Evolutionary conservation across 2,113 vertebrate species (phyloP), one percentile per base, ranked within the genome.

Genomic region (Pelobates fuscus): DNA sequence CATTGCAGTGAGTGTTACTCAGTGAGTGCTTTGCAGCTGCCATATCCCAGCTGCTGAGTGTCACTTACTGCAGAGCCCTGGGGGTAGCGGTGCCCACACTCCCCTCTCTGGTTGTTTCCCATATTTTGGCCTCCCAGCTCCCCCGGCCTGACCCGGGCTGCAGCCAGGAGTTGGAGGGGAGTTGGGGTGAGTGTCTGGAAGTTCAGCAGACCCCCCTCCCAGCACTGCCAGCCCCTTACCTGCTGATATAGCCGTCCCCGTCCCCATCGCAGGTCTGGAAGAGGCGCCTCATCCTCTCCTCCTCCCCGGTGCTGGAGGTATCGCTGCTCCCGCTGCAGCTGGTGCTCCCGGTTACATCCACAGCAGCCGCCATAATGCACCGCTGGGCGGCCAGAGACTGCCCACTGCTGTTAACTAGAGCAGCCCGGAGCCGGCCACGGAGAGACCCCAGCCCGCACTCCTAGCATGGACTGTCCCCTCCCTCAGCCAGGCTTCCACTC

Each of bases 251-350:
- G 4, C 92, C 89, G 60, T 93, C 90, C 1, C 91, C 89, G 66
- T 93, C 91, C 23, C 91, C 91, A 77, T 93, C 91, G 65, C 92
- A 92, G 1, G 90, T 92, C 89, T 90, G 90, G 79, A 94, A 94
- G 32, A 93, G 87, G 70, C 90, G 86, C 82, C 80, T 85, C 87
- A 91, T 86, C 80, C 87, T 82, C 84, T 94, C 91, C 80, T 92
- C 91, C 78, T 94, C 91, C n/a, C 88, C 87, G 1, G 89, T 92
- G 81, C 91, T 93, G 62, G 90, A 90, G 23, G 91, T 89, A 72
- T 90, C 91, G 78, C 88, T 90, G 83, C 91, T 91, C 5, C 75
- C 77, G 43, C 88, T 86, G 79, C 85, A 86, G 7, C 83, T 81
- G 78, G 87, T 79, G 65, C 85, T 82, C 25, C 79, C 71, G 74